Evolutionary conservation across 2,888 invertebrate species (phyloP).

Genomic region (Phortica okadai): DNA sequence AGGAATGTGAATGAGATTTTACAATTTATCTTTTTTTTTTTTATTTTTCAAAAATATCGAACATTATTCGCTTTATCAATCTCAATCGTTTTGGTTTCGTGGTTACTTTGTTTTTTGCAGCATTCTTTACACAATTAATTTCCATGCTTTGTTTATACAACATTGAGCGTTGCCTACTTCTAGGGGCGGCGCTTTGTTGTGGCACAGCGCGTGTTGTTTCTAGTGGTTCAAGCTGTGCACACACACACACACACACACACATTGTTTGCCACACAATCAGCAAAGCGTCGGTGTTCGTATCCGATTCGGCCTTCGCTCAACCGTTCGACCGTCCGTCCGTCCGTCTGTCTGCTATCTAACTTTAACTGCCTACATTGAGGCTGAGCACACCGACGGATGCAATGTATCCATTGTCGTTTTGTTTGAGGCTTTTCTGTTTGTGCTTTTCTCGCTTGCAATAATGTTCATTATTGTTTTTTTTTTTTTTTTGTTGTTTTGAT

Average conservation of each 20-base stretch:
- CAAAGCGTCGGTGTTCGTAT: slow-evolving; percentile 12
- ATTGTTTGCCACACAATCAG: slow-evolving; percentile 25
- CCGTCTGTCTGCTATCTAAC: slow-evolving; percentile 5
- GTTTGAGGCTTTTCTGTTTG: slow-evolving; percentile 1
- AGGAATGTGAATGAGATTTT: too few relatives aligned
- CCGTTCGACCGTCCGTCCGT: neutral
- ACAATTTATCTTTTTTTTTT: too few relatives aligned
- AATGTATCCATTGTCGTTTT: slow-evolving; percentile 39
- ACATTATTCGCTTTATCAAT: too few relatives aligned
- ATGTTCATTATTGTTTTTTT: neutral
- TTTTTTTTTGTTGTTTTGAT: neutral
- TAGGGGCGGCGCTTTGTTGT: neutral
- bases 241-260: slow-evolving; percentile 1
- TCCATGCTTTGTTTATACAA: neutral
- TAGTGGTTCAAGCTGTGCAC: slow-evolving; percentile 2
- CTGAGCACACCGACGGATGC: slow-evolving; percentile 27
- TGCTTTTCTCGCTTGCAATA: neutral
- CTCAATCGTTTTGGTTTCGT: neutral
- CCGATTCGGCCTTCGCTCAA: neutral
- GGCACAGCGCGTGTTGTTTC: neutral
- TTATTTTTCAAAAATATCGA: too few relatives aligned
- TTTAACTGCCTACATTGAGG: neutral
- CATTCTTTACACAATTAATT: neutral
- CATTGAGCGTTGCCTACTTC: neutral
- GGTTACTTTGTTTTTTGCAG: neutral